phyloP scores from a whole-genome alignment of 2,113 vertebrate species.

The Pseudorectes ferrugineus region DNA sequence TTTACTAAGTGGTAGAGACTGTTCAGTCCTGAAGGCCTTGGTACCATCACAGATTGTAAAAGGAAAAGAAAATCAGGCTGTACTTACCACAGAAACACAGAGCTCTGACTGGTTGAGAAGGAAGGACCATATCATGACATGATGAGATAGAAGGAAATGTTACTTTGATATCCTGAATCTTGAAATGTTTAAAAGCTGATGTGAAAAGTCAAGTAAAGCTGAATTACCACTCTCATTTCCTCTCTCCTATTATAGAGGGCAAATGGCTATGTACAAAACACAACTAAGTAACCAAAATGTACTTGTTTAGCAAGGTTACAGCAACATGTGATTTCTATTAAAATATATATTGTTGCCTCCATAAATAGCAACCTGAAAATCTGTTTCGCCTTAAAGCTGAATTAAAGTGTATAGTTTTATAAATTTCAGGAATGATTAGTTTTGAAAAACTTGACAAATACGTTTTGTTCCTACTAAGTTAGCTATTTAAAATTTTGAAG shows the following conservation, averaged over 20 bases:
- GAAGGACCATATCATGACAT: background rate
- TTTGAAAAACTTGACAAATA: background rate
- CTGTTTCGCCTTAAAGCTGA: background rate
- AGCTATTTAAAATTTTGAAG: background rate
- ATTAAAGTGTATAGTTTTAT: background rate
- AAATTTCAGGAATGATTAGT: background rate
- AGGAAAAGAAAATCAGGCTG: background rate
- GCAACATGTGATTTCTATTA: background rate
- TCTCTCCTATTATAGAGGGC: background rate
- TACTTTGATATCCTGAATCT: background rate
- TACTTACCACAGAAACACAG: background rate
- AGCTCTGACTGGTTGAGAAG: background rate
- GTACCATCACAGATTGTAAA: background rate
- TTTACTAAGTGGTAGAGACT: background rate
- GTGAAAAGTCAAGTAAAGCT: background rate
- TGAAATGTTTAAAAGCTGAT: background rate
- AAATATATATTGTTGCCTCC: background rate
- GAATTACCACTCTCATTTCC: background rate
- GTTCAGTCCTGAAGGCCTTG: background rate
- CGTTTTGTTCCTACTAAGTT: background rate
- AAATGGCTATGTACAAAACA: background rate
- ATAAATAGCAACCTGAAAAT: background rate
- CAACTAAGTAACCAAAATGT: background rate
- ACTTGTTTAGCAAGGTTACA: background rate
- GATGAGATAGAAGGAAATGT: background rate